phyloP scores from a whole-genome alignment of 2,113 vertebrate genomes.

The Dissostichus mawsoni region DNA sequence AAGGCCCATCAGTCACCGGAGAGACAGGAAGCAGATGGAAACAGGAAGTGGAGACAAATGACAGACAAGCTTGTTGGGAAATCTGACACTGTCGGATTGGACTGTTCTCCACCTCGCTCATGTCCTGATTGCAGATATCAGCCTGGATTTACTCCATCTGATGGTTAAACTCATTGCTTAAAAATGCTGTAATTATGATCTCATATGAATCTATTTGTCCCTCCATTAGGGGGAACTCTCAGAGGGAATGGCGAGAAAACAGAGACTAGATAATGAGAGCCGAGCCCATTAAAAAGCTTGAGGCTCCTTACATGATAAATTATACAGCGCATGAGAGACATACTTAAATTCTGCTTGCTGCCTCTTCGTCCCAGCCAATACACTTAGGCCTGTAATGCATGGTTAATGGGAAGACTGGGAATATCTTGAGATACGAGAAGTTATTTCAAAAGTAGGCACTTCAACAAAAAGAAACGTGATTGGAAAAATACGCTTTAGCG shows the following conservation, averaged over 20 bases:
- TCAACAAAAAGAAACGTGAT: constrained; percentile 43
- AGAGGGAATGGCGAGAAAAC: constrained; percentile 63
- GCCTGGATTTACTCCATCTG: constrained; percentile 44
- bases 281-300: constrained; percentile 77
- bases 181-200: constrained; percentile 75
- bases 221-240: constrained; percentile 74
- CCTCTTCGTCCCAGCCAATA: constrained; percentile 67
- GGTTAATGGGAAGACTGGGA: constrained; percentile 76
- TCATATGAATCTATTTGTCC: constrained; percentile 77
- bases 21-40: constrained; percentile 72
- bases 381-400: constrained; percentile 79
- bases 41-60: constrained; percentile 67
- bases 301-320: constrained; percentile 76
- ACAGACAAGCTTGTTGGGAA: constrained; percentile 63
- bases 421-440: constrained; percentile 58
- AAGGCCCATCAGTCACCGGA: constrained; percentile 58
- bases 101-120: constrained; percentile 30
- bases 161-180: constrained; percentile 49
- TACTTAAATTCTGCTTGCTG: constrained; percentile 72
- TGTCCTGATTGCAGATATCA: constrained; percentile 22
- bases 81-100: constrained; percentile 69
- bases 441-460: constrained; percentile 58
- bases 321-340: constrained; percentile 74
- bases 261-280: constrained; percentile 78
- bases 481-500: constrained; percentile 52